phyloP scores from a whole-genome alignment of 92 coral and sea anemone genomes.

The Montipora capitata region DNA sequence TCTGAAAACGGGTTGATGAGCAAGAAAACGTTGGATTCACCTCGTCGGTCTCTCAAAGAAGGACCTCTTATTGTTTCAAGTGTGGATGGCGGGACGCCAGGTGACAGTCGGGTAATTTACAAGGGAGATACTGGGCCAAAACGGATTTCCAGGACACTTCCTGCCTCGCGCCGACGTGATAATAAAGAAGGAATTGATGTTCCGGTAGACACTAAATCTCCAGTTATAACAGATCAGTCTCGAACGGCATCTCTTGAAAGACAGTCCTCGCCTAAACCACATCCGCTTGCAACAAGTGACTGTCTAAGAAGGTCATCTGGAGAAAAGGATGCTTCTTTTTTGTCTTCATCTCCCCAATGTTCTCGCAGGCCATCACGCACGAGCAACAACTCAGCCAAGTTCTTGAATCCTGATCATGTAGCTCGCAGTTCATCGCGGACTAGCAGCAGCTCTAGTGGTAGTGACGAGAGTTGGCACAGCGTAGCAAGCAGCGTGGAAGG shows the following conservation, averaged over 20 bases:
- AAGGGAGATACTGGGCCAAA: slow-evolving; percentile 34
- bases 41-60: slow-evolving; percentile 30
- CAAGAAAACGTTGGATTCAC: slow-evolving; percentile 18
- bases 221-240: slow-evolving; percentile 78
- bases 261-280: slow-evolving; percentile 69
- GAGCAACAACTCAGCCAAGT: slow-evolving; percentile 72
- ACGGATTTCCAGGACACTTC: slow-evolving; percentile 47
- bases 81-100: slow-evolving; percentile 24
- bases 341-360: slow-evolving; percentile 65
- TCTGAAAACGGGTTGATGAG: slow-evolving; percentile 6
- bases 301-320: slow-evolving; percentile 60
- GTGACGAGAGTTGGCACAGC: slow-evolving; percentile 78
- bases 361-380: slow-evolving; percentile 71
- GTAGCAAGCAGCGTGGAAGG: slow-evolving; percentile 62
- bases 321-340: slow-evolving; percentile 59
- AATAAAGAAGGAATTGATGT: slow-evolving; percentile 38
- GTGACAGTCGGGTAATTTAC: slow-evolving; percentile 18
- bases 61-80: slow-evolving; percentile 37
- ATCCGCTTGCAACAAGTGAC: slow-evolving; percentile 74
- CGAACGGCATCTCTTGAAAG: slow-evolving; percentile 65
- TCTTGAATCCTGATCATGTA: slow-evolving; percentile 69
- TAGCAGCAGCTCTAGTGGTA: slow-evolving; percentile 90
- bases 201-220: slow-evolving; percentile 44
- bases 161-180: slow-evolving; percentile 46
- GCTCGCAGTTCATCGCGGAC: slow-evolving; percentile 85